Evolutionary conservation across 2,113 vertebrate genomes (phyloP).

Genomic region (Microtus richardsoni): DNA sequence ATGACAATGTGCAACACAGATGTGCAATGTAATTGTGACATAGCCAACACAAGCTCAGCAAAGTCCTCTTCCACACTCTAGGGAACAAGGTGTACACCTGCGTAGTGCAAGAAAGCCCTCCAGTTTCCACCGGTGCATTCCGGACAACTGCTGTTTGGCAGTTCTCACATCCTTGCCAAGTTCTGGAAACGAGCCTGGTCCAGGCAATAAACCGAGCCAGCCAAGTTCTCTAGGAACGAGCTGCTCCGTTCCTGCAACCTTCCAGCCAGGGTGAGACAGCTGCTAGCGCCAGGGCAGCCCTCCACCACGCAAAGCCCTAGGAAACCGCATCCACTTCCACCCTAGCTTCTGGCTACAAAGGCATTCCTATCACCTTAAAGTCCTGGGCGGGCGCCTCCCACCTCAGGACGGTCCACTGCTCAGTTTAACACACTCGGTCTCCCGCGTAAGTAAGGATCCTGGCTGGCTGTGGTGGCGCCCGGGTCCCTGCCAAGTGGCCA

Average conservation of each 20-base stretch:
- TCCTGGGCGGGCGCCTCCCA: neutral
- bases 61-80: neutral
- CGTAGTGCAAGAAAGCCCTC: neutral
- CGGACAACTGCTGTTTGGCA: neutral
- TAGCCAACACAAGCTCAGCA: neutral
- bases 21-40: neutral
- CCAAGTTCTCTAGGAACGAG: conserved; percentile 24
- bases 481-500: neutral
- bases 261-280: neutral
- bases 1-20: neutral
- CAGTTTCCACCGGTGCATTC: neutral
- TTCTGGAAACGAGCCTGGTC: conserved; percentile 3
- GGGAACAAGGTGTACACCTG: neutral
- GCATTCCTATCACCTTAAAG: neutral
- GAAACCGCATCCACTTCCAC: neutral
- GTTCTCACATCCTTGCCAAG: neutral
- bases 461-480: neutral
- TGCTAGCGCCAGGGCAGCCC: neutral
- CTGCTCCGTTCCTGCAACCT: neutral
- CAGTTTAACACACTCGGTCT: conserved; percentile 42
- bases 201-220: neutral
- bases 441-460: neutral
- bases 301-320: neutral
- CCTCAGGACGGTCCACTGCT: neutral
- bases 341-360: neutral